phyloP scores from a whole-genome alignment of 1,140 invertebrate genomes.

The Formica selysi region DNA sequence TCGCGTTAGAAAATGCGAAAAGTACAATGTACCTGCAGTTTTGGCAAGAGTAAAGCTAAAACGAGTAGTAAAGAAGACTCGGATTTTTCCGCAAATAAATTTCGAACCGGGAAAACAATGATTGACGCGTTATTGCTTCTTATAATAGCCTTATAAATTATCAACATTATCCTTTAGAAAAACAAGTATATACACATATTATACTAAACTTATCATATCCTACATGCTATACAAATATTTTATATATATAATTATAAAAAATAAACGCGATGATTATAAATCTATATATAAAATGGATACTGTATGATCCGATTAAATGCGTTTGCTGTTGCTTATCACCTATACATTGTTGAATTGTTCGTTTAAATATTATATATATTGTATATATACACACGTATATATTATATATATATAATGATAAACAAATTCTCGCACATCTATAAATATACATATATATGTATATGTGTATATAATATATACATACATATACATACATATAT shows the following conservation, averaged over 20 bases:
- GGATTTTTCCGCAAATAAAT: conserved; percentile 41
- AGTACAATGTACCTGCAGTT: background rate
- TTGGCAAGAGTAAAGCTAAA: conserved; percentile 65
- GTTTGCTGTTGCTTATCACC: conserved; percentile 60
- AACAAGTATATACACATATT: conserved; percentile 69
- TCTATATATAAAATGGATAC: conserved; percentile 49
- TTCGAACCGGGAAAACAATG: conserved; percentile 46
- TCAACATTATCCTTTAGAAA: conserved; percentile 55
- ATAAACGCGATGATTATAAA: conserved; percentile 67
- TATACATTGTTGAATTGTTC: conserved; percentile 47
- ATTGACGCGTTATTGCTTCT: conserved; percentile 62
- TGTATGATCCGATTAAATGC: conserved; percentile 68
- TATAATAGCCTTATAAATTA: conserved; percentile 63
- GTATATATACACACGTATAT: background rate
- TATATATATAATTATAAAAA: conserved; percentile 76
- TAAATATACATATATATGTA: background rate
- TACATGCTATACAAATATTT: conserved; percentile 73
- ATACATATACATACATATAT: conserved; percentile 1
- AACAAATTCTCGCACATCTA: background rate
- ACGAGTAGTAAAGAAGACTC: conserved; percentile 60
- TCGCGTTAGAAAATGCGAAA: conserved; percentile 19
- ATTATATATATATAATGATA: background rate
- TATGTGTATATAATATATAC: conserved; percentile 15
- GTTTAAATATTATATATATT: conserved; percentile 31
- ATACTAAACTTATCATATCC: conserved; percentile 60